Percentiles rank a stretch among this genome's conserved stretches.
Evolutionary conservation across 2,888 invertebrate species (phyloP).

Genomic region (Parochlus steinenii): DNA sequence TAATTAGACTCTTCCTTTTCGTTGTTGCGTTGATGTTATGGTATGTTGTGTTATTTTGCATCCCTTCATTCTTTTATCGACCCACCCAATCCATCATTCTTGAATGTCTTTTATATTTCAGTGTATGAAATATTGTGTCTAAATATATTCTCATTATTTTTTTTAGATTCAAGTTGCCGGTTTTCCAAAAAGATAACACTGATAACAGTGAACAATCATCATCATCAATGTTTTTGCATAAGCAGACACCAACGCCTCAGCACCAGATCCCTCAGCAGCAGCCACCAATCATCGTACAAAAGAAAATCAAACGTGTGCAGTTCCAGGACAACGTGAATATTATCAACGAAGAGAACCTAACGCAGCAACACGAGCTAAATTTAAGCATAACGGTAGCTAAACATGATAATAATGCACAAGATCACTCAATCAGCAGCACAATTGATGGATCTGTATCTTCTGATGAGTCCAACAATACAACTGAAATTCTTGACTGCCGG

Average conservation of each 20-base stretch:
- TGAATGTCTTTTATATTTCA: too few relatives aligned
- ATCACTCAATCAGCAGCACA: conserved; percentile 18
- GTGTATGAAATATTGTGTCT: too few relatives aligned
- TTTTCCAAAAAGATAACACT: conserved; percentile 8
- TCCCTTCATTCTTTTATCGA: too few relatives aligned
- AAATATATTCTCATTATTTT: too few relatives aligned
- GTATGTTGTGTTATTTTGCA: neutral
- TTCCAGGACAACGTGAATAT: conserved; percentile 25
- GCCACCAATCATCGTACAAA: conserved; percentile 9
- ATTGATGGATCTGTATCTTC: conserved; percentile 9
- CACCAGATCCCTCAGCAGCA: conserved; percentile 11
- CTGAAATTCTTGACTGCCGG: conserved; percentile 29
- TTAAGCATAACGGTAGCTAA: conserved; percentile 20
- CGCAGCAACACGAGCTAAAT: conserved; percentile 15
- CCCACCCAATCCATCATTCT: too few relatives aligned
- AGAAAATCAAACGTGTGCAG: conserved; percentile 28
- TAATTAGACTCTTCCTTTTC: neutral
- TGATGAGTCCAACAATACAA: conserved; percentile 18
- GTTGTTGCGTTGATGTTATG: neutral
- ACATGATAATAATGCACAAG: conserved; percentile 22
- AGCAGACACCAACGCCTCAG: conserved; percentile 1
- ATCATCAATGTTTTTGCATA: conserved; percentile 6
- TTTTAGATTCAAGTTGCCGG: conserved; percentile 9
- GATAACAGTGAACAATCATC: conserved; percentile 11
- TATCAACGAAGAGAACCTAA: conserved; percentile 8